Percentiles rank a stretch among this genome's conserved stretches.
These are phyloP conservation scores for Clanis bilineata DNA, from an alignment of 2,888 invertebrate species.

Conservation along the genomic window DNA sequence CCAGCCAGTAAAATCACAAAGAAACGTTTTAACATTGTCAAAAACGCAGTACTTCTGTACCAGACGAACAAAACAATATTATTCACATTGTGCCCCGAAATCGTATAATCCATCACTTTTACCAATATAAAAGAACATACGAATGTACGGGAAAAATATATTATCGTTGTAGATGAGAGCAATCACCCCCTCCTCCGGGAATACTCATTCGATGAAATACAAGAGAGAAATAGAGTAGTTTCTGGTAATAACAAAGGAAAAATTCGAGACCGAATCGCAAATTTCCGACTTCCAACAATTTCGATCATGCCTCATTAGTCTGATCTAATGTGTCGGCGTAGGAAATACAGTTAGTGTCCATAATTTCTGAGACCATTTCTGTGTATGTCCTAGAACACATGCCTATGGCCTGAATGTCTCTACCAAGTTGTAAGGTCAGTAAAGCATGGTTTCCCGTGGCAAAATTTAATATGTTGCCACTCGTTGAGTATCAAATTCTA, in stretches of 20 bases:
- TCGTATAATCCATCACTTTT: neutral
- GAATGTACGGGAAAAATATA: neutral
- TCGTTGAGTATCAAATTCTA: too few relatives aligned
- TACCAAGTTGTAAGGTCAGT: too few relatives aligned
- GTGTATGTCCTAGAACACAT: too few relatives aligned
- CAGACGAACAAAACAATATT: neutral
- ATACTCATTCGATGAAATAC: neutral
- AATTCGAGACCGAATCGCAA: too few relatives aligned
- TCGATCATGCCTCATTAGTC: too few relatives aligned
- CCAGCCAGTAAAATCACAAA: neutral
- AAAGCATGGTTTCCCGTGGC: too few relatives aligned
- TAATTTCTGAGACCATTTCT: too few relatives aligned
- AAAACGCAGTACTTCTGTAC: neutral
- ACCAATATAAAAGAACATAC: neutral
- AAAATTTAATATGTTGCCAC: too few relatives aligned
- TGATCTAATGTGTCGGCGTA: too few relatives aligned
- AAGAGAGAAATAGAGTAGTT: neutral
- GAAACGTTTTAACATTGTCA: neutral
- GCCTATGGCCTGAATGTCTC: too few relatives aligned
- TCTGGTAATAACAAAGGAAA: neutral
- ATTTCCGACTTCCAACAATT: too few relatives aligned
- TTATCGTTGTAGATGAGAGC: neutral
- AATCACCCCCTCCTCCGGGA: neutral
- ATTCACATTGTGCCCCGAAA: neutral
- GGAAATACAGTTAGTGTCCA: too few relatives aligned